Base-by-base conservation (phyloP, 2,113 vertebrate species). In the Parotia lawesii region DNA sequence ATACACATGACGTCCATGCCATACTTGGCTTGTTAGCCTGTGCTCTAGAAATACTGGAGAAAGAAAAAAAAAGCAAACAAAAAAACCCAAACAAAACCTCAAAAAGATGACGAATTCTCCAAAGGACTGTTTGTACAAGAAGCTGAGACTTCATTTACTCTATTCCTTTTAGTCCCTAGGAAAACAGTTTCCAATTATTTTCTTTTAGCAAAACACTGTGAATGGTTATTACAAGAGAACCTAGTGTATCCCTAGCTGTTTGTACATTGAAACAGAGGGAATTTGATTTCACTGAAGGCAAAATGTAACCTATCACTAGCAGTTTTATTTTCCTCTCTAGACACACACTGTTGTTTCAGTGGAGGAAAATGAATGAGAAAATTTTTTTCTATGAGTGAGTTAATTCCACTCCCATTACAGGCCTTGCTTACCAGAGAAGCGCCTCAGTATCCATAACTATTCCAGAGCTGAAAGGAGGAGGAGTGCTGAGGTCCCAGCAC, bases 361-460 rank as follows among this genome's bases (percentile, higher is more conserved):
- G 27, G 20, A 62, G 11, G 19, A 65, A 76, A 76, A 69, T 1
- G 5, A 82, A 53, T 1, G 6, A 20, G 14, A 70, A 51, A 0
- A 1, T 20, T 22, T 33, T 82, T 61, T 54, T 33, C 18, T 15
- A 2, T 37, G 27, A 31, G 21, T 31, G 33, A 17, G 5, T 33
- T 37, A 66, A 42, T 71, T 81, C 19, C 15, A 13, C 3, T 56
- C 15, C 28, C 27, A 12, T 15, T 44, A 21, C 15, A 56, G 42
- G 22, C 18, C 15, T 54, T 28, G 15, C 53, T 75, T 28, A 20
- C 11, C 45, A 60, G 58, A 69, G 61, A 8, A 73, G 17, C 0
- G 0, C 7, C 29, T 40, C 16, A 48, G 31, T 1, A 8, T 37
- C 70, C 28, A 37, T 5, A 22, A 6, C 5, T 10, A 3, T 9